Evolutionary conservation across 2,797 vertebrate species (phyloP), one percentile per base, ranked within the genome.

Genomic region (Florisuga fusca): DNA sequence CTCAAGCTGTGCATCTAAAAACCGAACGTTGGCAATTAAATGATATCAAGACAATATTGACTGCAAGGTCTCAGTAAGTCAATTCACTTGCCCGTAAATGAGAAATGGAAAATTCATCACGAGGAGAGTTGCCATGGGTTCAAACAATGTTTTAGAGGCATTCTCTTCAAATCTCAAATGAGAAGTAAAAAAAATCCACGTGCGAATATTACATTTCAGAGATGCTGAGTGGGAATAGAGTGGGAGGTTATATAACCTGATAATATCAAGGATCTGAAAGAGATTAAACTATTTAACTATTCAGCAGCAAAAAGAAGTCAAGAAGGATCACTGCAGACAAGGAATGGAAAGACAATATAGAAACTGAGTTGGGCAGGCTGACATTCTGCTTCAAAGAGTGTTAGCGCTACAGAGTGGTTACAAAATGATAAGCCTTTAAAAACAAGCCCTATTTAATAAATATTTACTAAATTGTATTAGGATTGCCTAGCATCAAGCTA

Each of bases 401-500:
- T 85, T 66, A 95, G 73, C 11, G 1, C 46, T 93, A 81, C 58
- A 91, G 84, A 87, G 57, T 26, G n/a, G 58, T 95, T 95, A 95
- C 93, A 96, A 97, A 96, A 92, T 84, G 91, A 3, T 51, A 78
- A 83, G 76, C 62, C 77, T 88, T 83, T 61, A 81, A 92, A 96
- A 84, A 87, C 76, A 83, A 92, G 58, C 62, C 78, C 91, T 74
- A 88, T 91, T 93, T 89, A 96, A 97, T 95, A 96, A 96, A 96
- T 96, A 96, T 93, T 94, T 95, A 96, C 90, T 89, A 92, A 94
- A 94, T 86, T 88, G 73, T 75, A 64, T 93, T 92, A 91, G 73
- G 73, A 93, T 93, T 94, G 67, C 45, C 59, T 94, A 51, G 69
- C 38, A 92, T 88, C 77, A 45, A 89, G 69, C 45, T 90, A 91